Base-by-base conservation (phyloP, 2,888 invertebrate species). In the Protonemura montana region DNA sequence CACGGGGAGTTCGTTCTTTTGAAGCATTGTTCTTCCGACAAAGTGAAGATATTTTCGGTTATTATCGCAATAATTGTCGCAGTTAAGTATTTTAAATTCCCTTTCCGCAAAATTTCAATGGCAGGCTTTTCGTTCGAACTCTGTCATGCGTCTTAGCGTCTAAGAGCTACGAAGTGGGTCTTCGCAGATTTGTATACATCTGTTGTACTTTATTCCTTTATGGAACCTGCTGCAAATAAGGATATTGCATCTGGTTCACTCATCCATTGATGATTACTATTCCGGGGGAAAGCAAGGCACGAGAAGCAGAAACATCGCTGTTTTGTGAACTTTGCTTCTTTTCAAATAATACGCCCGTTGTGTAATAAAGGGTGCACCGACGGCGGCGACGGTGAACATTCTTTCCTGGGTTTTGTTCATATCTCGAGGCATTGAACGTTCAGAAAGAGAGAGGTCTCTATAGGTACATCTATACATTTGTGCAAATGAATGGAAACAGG, bases 171-270 rank as follows among this genome's bases (percentile, higher is more conserved):
- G 16, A 59, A 59, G 59, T 59, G 59, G 59, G 16, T 21, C 59
- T 16, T 59, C 59, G 21, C 59, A 59, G 59, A 59, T 59, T 59
- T 59, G 59, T 59, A 59, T 59, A 59, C 59, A 59, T 59, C 59
- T 59, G 59, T 21, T 16, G 16, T 59, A 21, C 59, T 59, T 16
- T 59, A 59, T 59, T 59, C 59, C 59, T 59, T 59, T 59, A 59
- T 59, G 59, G 59, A 59, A 59, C 16, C 81, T 30, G 81, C n/a
- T 81, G 81, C 81, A 81, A 30, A 81, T n/a, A 30, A 30, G 30
- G 27, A 81, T 81, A 81, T 81, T 81, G 81, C 81, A 81, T 81
- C 81, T 81, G 81, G 81, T 30, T 81, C 30, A 29, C 29, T 81
- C 81, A 81, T 81, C 30, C 81, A 81, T 81, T 81, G 28, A 30